Evolutionary conservation across 2,113 vertebrate genomes (phyloP).

Genomic region (Illadopsis cleaveri): DNA sequence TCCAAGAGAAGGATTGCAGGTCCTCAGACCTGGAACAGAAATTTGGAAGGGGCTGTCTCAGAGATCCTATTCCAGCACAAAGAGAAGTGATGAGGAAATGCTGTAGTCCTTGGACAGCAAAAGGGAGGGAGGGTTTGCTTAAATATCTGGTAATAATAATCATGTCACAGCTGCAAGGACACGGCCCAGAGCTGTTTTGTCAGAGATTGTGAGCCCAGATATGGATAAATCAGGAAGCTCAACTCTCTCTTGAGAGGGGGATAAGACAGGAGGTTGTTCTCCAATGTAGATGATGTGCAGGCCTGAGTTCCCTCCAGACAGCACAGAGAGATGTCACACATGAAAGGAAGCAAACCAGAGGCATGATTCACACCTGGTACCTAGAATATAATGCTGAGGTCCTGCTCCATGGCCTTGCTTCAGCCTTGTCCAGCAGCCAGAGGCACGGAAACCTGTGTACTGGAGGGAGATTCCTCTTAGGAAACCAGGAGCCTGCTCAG

Average conservation of each 20-base stretch:
- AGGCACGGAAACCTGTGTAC: background rate
- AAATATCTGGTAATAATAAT: conserved; percentile 12
- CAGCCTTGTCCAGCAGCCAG: background rate
- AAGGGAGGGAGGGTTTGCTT: background rate
- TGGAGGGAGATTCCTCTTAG: background rate
- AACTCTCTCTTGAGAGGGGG: background rate
- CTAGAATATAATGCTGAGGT: background rate
- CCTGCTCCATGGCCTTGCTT: background rate
- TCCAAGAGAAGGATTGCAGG: background rate
- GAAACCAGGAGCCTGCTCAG: background rate
- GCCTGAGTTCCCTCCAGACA: background rate
- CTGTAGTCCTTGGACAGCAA: background rate
- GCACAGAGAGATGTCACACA: background rate
- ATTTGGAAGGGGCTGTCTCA: background rate
- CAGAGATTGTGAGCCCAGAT: background rate
- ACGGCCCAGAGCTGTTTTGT: background rate
- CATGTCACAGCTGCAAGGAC: conserved; percentile 20
- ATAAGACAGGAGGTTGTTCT: background rate
- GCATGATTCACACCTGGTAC: background rate
- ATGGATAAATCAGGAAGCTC: background rate
- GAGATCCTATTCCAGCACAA: background rate
- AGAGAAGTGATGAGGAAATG: background rate
- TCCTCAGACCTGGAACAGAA: background rate
- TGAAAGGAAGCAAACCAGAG: background rate
- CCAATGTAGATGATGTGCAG: background rate